Percentiles rank a stretch among this genome's conserved stretches.
Evolutionary conservation across 2,888 invertebrate genomes (phyloP).

Genomic region (Sisyra nigra): DNA sequence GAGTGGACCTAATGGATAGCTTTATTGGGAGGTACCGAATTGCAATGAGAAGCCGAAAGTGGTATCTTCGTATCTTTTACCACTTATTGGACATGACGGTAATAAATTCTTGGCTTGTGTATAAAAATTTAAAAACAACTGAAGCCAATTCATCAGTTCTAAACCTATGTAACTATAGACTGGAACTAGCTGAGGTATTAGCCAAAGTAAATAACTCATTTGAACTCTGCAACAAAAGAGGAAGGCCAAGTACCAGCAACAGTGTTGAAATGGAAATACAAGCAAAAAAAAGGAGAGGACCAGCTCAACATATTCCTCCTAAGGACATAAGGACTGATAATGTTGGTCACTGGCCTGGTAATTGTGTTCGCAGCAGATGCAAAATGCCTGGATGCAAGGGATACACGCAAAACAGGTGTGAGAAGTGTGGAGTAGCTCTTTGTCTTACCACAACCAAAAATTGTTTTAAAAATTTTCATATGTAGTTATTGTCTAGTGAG

Average conservation of each 20-base stretch:
- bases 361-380: slow-evolving; percentile 8
- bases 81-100: slow-evolving; percentile 14
- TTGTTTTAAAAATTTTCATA: slow-evolving; percentile 9
- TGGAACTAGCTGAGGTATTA: not conserved
- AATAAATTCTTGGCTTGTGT: no score
- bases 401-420: slow-evolving; percentile 9
- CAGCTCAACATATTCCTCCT: slow-evolving; percentile 5
- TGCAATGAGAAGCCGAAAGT: slow-evolving; percentile 13
- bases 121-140: no score
- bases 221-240: not conserved
- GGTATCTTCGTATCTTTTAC: slow-evolving; percentile 14
- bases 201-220: no score
- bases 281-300: slow-evolving; percentile 5
- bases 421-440: slow-evolving; percentile 10
- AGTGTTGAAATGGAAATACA: not conserved
- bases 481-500: no score
- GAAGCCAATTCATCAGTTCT: no score
- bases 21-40: slow-evolving; percentile 15
- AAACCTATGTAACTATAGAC: no score
- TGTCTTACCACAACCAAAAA: slow-evolving; percentile 9
- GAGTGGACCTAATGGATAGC: slow-evolving; percentile 17
- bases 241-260: not conserved
- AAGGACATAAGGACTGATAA: slow-evolving; percentile 10
- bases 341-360: slow-evolving; percentile 10
- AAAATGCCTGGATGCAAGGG: slow-evolving; percentile 11